phyloP scores from a whole-genome alignment of 2,113 vertebrate species.

The Hypanus sabinus region DNA sequence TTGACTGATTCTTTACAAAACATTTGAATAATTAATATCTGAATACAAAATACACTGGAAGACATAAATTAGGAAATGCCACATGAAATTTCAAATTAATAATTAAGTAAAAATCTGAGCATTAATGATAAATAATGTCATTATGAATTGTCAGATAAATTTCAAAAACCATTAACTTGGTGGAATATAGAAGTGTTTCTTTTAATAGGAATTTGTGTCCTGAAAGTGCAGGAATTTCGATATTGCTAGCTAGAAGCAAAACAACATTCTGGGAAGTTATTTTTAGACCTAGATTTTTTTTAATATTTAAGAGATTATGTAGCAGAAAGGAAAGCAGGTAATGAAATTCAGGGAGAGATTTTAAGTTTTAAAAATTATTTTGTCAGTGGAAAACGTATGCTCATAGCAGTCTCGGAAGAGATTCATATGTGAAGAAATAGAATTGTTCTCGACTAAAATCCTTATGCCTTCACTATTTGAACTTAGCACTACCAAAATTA shows the following conservation, averaged over 20 bases:
- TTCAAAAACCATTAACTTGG: neutral
- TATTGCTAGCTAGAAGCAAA: neutral
- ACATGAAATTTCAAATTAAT: neutral
- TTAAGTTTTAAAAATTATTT: neutral
- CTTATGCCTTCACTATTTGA: neutral
- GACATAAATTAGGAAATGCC: neutral
- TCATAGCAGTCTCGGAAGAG: neutral
- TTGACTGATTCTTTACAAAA: neutral
- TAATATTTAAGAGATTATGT: neutral
- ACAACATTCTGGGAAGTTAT: neutral
- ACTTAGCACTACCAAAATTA: neutral
- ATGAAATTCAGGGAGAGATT: neutral
- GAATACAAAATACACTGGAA: neutral
- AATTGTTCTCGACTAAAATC: neutral
- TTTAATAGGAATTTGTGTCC: neutral
- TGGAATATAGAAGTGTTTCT: neutral
- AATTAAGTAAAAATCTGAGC: neutral
- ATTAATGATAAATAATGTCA: neutral
- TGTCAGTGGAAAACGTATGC: neutral
- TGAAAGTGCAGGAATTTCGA: neutral
- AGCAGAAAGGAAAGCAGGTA: neutral
- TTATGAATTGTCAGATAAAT: neutral
- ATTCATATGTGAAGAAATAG: neutral
- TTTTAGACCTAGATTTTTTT: neutral
- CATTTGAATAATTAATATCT: neutral